Percentiles rank a stretch among this genome's conserved stretches.
These are phyloP conservation scores for Passer domesticus DNA, from an alignment of 2,113 vertebrate species.

Conservation along the genomic window DNA sequence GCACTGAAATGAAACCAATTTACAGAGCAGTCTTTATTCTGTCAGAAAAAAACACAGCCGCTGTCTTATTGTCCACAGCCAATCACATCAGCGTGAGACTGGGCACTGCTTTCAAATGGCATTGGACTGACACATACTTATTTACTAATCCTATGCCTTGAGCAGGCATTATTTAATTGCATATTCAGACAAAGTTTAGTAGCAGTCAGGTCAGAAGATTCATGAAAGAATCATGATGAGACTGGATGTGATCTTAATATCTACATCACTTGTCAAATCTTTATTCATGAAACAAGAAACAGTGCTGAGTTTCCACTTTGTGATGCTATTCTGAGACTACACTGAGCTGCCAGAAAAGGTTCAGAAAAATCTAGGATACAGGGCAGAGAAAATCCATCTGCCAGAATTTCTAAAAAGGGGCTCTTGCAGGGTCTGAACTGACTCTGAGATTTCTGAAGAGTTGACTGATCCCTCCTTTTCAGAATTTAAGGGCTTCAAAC, in stretches of 20 bases:
- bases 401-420: not conserved
- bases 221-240: not conserved
- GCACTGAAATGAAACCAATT: not conserved
- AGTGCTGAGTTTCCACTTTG: not conserved
- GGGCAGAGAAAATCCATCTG: not conserved
- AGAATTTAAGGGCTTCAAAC: not conserved
- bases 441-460: not conserved
- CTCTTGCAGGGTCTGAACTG: not conserved
- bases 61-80: not conserved
- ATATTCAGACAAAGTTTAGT: not conserved
- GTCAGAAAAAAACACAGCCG: not conserved
- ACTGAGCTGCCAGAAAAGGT: not conserved
- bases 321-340: not conserved
- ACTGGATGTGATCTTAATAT: not conserved
- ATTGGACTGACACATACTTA: not conserved
- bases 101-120: not conserved
- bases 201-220: not conserved
- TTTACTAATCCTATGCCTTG: not conserved
- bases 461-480: not conserved
- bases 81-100: not conserved
- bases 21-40: slow-evolving; percentile 20
- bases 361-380: not conserved
- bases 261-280: not conserved
- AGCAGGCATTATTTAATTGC: not conserved
- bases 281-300: not conserved